Evolutionary conservation across 2,113 vertebrate genomes (phyloP).

Genomic region (Sinocyclocheilus maitianheensis): DNA sequence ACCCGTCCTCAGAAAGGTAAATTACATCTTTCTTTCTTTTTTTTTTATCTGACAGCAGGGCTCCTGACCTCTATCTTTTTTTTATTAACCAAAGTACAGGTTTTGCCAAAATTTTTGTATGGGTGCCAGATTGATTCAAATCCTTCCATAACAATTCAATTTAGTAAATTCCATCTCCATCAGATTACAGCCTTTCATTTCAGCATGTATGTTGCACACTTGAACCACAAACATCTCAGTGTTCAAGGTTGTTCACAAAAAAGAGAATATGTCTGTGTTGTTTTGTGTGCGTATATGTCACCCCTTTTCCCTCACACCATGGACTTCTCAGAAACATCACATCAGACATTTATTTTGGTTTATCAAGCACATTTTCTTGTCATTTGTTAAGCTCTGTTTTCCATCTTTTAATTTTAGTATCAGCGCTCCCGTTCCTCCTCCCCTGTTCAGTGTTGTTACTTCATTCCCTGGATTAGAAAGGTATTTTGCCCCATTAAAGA

Average conservation of each 20-base stretch:
- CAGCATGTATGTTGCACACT: constrained; percentile 3
- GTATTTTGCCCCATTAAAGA: constrained; percentile 75
- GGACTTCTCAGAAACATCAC: neutral
- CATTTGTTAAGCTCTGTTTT: constrained; percentile 61
- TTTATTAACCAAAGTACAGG: neutral
- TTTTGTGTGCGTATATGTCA: neutral
- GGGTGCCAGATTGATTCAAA: neutral
- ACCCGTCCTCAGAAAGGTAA: constrained; percentile 77
- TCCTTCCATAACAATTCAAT: neutral
- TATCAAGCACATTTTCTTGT: neutral
- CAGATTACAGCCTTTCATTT: neutral
- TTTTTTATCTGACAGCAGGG: neutral
- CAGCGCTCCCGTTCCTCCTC: constrained; percentile 91
- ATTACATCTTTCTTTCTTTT: neutral
- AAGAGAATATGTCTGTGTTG: neutral
- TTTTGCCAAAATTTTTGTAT: neutral
- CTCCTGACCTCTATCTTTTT: neutral
- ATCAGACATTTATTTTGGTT: constrained; percentile 10
- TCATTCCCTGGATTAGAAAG: constrained; percentile 98
- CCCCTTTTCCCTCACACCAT: neutral
- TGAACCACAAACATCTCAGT: neutral
- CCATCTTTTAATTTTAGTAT: constrained; percentile 90
- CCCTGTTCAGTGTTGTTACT: constrained; percentile 94
- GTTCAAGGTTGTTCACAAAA: neutral
- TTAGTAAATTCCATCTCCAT: neutral